Evolutionary conservation across 2,797 vertebrate species (phyloP).

Genomic region (Chiloscyllium punctatum): DNA sequence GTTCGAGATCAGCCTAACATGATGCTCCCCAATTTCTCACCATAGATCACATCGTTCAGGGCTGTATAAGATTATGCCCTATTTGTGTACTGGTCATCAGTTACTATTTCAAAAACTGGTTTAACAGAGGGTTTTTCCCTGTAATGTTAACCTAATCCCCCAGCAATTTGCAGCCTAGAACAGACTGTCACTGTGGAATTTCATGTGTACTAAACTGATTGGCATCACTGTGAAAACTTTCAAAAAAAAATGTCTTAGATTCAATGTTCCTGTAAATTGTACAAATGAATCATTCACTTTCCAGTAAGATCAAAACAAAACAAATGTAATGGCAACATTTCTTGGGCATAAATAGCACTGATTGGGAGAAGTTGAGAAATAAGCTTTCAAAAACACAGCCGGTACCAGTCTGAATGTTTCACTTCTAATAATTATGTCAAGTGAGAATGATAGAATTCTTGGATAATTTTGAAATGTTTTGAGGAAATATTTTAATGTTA

Average conservation of each 20-base stretch:
- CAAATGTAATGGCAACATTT: slow-evolving; percentile 15
- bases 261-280: slow-evolving; percentile 9
- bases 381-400: background rate
- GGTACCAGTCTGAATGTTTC: slow-evolving; percentile 26
- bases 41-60: too few relatives aligned
- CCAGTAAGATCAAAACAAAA: slow-evolving; percentile 8
- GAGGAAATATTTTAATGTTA: background rate
- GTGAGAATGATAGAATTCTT: background rate
- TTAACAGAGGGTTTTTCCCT: background rate
- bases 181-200: slow-evolving; percentile 18
- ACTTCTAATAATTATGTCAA: slow-evolving; percentile 21
- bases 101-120: background rate
- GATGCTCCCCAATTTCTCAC: too few relatives aligned
- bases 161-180: background rate
- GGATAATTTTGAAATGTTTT: background rate
- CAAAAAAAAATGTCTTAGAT: slow-evolving; percentile 11
- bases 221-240: slow-evolving; percentile 9
- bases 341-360: background rate
- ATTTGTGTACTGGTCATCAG: background rate
- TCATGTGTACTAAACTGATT: slow-evolving; percentile 29
- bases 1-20: too few relatives aligned
- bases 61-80: background rate
- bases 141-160: background rate
- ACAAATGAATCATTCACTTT: background rate
- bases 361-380: slow-evolving; percentile 28